Evolutionary conservation across 2,797 vertebrate genomes (phyloP), one percentile per base, ranked within the genome.

Genomic region (Pseudomugil tenellus): DNA sequence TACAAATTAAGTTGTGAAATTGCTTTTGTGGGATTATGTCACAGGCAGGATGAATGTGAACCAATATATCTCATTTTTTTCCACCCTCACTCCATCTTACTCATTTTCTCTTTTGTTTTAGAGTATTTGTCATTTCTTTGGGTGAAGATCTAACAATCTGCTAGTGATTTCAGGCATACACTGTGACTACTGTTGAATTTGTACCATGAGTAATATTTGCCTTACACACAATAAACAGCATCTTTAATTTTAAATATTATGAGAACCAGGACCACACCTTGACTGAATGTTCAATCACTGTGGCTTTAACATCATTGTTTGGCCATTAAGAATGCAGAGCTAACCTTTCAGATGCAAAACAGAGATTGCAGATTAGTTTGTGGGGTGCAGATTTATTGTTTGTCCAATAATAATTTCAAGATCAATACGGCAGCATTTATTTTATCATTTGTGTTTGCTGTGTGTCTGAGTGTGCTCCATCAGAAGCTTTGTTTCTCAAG

Each of bases 1-100:
- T 87, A 87, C 84, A 91, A 91, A 93, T 93, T 81, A 91, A 90
- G 87, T 83, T 87, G 85, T 87, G 84, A 91, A 90, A 93, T 92
- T 92, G 89, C 89, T 92, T 93, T 91, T 93, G 90, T 91, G 87
- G 83, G 77, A 60, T 87, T 83, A 80, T 82, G 75, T 79, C 87
- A 74, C 58, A 65, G 79, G 54, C 76, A 81, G 63, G 80, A 90
- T 81, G 67, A 81, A 85, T 87, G 70, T 77, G 67, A 37, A 82
- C 76, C 83, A 70, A 26, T 54, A 51, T 61, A 56, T 78, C 60
- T 62, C 17, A n/a, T 2, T 52, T 59, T 65, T 52, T 34, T 49
- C n/a, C 25, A 3, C 28, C 37, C 35, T 58, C 34, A 35, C 63
- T 61, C 56, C 32, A 19, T 43, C 43, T 43, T 73, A 35, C 58